These are phyloP conservation scores for Caretta caretta DNA, from an alignment of 2,113 vertebrate genomes.

Conservation along the genomic window DNA sequence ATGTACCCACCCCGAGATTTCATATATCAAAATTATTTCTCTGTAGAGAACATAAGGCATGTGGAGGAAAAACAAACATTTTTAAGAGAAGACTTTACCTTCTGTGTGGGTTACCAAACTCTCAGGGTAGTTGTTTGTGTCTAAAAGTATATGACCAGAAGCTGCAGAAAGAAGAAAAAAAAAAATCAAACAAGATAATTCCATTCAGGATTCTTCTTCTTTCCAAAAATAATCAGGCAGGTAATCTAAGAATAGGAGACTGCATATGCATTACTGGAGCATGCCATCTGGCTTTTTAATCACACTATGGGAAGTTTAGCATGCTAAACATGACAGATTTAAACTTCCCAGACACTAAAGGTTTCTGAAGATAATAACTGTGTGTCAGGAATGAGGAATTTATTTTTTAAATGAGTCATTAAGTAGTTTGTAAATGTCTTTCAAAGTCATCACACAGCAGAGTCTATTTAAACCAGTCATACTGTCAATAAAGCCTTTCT, in stretches of 20 bases:
- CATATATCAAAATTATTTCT: background rate
- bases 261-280: background rate
- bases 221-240: background rate
- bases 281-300: conserved; percentile 58
- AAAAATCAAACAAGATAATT: conserved; percentile 2
- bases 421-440: conserved; percentile 9
- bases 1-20: background rate
- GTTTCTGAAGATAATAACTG: conserved; percentile 37
- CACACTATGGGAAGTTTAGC: conserved; percentile 46
- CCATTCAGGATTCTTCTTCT: conserved; percentile 4
- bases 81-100: conserved; percentile 63
- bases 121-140: background rate
- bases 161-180: conserved; percentile 38
- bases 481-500: background rate
- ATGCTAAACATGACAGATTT: conserved; percentile 18
- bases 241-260: background rate
- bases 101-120: conserved; percentile 25
- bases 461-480: conserved; percentile 9
- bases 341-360: conserved; percentile 36
- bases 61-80: background rate
- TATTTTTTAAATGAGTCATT: background rate
- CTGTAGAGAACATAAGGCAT: background rate
- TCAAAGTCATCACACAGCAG: background rate
- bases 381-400: conserved; percentile 2
- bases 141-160: conserved; percentile 30